Evolutionary conservation across 2,888 invertebrate genomes (phyloP).

Genomic region (Muschampia staudingeri): DNA sequence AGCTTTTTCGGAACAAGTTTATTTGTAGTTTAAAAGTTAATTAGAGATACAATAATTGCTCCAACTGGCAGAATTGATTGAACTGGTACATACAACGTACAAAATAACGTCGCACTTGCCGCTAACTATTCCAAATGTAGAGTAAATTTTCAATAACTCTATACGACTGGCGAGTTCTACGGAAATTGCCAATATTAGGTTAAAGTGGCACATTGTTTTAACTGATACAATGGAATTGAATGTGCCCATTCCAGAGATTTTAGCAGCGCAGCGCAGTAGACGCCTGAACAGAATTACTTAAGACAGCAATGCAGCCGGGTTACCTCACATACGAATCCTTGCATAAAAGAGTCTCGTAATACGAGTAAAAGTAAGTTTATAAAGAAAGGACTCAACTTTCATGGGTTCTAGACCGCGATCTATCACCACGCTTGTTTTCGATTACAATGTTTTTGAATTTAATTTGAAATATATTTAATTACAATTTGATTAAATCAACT

Average conservation of each 20-base stretch:
- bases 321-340: neutral
- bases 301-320: neutral
- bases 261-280: slow-evolving; percentile 64
- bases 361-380: too few species aligned
- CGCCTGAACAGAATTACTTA: slow-evolving; percentile 20
- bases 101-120: neutral
- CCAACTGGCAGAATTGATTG: neutral
- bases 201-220: slow-evolving; percentile 71
- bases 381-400: too few species aligned
- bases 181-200: slow-evolving; percentile 33
- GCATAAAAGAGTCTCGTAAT: too few species aligned
- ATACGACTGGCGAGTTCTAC: slow-evolving; percentile 3
- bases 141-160: slow-evolving; percentile 12
- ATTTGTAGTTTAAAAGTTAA: neutral
- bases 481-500: too few species aligned
- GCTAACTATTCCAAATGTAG: neutral
- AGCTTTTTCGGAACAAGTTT: neutral
- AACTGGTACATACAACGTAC: neutral
- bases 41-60: neutral
- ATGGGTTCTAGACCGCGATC: too few species aligned
- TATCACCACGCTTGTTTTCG: too few species aligned
- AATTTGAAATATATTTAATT: too few species aligned
- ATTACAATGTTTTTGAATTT: too few species aligned
- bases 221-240: slow-evolving; percentile 72
- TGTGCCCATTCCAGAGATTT: slow-evolving; percentile 73